Conservation (phyloP, 2,113 vertebrate genomes). For the Gadus chalcogrammus region DNA sequence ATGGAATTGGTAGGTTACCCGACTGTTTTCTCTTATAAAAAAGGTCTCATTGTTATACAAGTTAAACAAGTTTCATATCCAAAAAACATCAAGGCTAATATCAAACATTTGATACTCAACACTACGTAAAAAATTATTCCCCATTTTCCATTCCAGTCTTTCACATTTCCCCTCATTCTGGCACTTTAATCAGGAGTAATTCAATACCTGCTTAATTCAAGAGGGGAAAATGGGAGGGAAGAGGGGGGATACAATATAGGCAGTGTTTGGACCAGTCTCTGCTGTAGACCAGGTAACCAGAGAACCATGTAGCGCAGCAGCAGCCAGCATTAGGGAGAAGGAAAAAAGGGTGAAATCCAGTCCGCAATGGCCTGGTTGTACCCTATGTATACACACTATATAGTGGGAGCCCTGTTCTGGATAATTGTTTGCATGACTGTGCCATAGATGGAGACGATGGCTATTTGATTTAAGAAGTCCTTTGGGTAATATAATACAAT, state of each 20-base stretch:
- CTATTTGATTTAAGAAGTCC: no score
- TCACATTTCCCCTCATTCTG: conserved; percentile 29
- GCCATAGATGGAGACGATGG: no score
- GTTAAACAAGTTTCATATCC: no score
- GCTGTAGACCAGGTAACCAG: conserved; percentile 52
- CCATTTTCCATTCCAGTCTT: conserved; percentile 3
- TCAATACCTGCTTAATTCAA: conserved; percentile 51
- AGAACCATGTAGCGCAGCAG: conserved; percentile 39
- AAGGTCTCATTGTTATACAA: no score
- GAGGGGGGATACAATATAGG: conserved; percentile 45
- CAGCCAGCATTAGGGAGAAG: neutral
- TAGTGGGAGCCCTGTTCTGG: no score
- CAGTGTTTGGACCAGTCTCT: conserved; percentile 50
- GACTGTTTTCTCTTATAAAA: no score
- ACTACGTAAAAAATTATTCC: neutral
- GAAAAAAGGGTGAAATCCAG: neutral
- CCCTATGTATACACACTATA: no score
- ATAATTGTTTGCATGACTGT: no score
- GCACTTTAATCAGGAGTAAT: conserved; percentile 55
- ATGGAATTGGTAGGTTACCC: no score
- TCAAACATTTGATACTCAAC: neutral
- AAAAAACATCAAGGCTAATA: neutral
- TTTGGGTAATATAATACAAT: no score
- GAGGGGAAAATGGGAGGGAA: conserved; percentile 3
- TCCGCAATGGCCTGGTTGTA: no score